Evolutionary conservation across 2,888 invertebrate species (phyloP).

Genomic region (Zeuzera pyrina): DNA sequence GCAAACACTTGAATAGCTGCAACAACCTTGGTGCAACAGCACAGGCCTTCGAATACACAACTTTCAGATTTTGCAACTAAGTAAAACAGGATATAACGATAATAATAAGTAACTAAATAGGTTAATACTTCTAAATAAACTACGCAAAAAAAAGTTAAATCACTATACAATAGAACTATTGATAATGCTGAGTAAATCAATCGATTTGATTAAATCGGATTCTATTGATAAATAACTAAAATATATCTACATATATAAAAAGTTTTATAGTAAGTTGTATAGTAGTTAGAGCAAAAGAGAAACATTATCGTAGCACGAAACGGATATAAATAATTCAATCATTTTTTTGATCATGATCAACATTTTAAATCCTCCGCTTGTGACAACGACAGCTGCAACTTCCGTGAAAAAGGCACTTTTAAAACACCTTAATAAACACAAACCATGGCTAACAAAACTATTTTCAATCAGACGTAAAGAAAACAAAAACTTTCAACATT

Average conservation of each 20-base stretch:
- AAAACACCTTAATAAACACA: slow-evolving; percentile 16
- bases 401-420: slow-evolving; percentile 29
- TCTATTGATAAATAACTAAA: too few relatives aligned
- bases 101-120: too few relatives aligned
- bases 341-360: slow-evolving; percentile 23
- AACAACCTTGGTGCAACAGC: slow-evolving; percentile 42
- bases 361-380: slow-evolving; percentile 34
- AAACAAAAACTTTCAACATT: slow-evolving; percentile 31
- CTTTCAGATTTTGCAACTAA: slow-evolving; percentile 26
- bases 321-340: slow-evolving; percentile 20
- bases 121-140: too few relatives aligned
- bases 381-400: slow-evolving; percentile 37
- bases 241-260: too few relatives aligned
- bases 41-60: slow-evolving; percentile 38
- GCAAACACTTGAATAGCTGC: slow-evolving; percentile 41
- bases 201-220: too few relatives aligned
- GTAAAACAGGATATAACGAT: background rate
- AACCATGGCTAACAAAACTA: slow-evolving; percentile 1
- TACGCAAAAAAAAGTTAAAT: too few relatives aligned
- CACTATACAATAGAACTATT: too few relatives aligned
- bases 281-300: background rate
- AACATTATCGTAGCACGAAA: slow-evolving; percentile 5
- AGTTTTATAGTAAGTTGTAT: too few relatives aligned
- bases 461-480: slow-evolving; percentile 10
- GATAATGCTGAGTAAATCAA: too few relatives aligned